phyloP scores from a whole-genome alignment of 2,888 invertebrate species.

The Heteromurus nitidus region DNA sequence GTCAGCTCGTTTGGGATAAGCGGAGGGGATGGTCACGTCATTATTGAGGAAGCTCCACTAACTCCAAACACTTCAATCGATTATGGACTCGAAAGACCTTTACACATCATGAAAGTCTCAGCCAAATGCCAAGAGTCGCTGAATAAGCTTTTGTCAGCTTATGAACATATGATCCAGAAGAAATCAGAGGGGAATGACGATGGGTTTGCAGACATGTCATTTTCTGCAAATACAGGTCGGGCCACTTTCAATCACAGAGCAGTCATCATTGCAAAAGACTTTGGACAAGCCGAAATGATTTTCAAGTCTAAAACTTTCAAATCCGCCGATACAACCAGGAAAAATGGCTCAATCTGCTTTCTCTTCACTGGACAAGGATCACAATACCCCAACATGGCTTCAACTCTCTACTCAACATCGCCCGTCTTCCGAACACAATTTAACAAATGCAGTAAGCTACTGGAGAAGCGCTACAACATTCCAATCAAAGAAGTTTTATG shows the following conservation, averaged over 20 bases:
- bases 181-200: too few species aligned
- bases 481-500: slow-evolving; percentile 39
- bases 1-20: too few species aligned
- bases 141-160: neutral
- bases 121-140: slow-evolving; percentile 48
- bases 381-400: slow-evolving; percentile 57
- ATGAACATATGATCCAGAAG: too few species aligned
- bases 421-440: slow-evolving; percentile 49
- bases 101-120: slow-evolving; percentile 44
- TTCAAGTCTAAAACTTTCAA: neutral
- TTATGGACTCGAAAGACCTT: too few species aligned
- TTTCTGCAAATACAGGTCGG: slow-evolving; percentile 41
- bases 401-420: slow-evolving; percentile 27
- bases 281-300: slow-evolving; percentile 3
- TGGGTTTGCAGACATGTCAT: slow-evolving; percentile 31
- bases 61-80: too few species aligned
- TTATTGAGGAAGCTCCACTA: slow-evolving; percentile 63
- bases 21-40: too few species aligned
- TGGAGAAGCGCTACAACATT: slow-evolving; percentile 11
- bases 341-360: slow-evolving; percentile 32
- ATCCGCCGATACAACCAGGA: neutral
- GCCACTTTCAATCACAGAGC: slow-evolving; percentile 30
- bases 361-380: slow-evolving; percentile 53
- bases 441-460: slow-evolving; percentile 38
- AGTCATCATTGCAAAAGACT: slow-evolving; percentile 8